phyloP scores from a whole-genome alignment of 2,888 invertebrate species.

The Masnerella sp. region DNA sequence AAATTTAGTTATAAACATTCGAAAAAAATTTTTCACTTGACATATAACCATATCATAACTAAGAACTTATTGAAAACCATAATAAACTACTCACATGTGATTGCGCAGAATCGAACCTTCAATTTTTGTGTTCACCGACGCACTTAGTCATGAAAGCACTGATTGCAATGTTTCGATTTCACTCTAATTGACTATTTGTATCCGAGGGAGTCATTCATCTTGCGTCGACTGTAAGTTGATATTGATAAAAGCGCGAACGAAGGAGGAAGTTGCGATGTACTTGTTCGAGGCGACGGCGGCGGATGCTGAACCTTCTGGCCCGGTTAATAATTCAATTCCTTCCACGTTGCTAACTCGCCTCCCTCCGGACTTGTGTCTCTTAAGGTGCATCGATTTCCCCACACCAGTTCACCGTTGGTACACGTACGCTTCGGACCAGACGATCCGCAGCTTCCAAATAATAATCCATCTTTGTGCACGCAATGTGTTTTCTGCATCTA shows the following conservation, averaged over 20 bases:
- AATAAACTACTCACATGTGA: no score
- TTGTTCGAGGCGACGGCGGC: conserved; percentile 16
- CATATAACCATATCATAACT: no score
- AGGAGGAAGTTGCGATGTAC: conserved; percentile 24
- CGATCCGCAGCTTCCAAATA: conserved; percentile 72
- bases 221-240: conserved; percentile 6
- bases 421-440: conserved; percentile 72
- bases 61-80: no score
- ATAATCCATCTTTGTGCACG: conserved; percentile 37
- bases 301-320: conserved; percentile 75
- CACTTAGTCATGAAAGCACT: no score
- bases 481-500: no score
- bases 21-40: no score
- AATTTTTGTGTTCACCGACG: no score
- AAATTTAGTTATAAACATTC: no score
- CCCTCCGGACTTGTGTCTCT: conserved; percentile 65
- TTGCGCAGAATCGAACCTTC: no score
- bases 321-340: conserved; percentile 77
- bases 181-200: conserved; percentile 11
- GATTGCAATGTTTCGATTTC: conserved; percentile 17
- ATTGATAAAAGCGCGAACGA: conserved; percentile 13
- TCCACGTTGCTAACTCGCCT: conserved; percentile 69
- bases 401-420: conserved; percentile 60
- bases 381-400: conserved; percentile 77
- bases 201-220: not conserved